Percentiles rank a stretch among this genome's conserved stretches.
Evolutionary conservation across 2,113 vertebrate species (phyloP).

Genomic region (Zosterops pallidus): DNA sequence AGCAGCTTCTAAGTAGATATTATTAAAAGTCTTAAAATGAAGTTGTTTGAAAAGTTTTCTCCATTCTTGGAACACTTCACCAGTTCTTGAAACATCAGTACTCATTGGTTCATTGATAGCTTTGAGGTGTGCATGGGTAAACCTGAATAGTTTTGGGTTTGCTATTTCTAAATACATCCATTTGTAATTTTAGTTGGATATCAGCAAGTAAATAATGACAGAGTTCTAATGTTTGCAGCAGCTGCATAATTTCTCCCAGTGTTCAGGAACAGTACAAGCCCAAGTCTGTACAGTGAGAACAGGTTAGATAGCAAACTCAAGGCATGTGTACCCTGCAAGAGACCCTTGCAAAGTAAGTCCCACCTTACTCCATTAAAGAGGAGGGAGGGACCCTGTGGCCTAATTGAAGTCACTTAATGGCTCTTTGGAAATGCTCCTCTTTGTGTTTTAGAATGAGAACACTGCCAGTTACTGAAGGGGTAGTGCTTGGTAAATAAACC

Average conservation of each 20-base stretch:
- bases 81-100: not conserved
- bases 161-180: not conserved
- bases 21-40: not conserved
- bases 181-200: not conserved
- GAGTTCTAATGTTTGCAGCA: not conserved
- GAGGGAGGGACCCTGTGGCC: not conserved
- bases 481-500: not conserved
- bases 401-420: not conserved
- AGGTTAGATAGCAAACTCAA: not conserved
- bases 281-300: not conserved
- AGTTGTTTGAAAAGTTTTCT: not conserved
- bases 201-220: not conserved
- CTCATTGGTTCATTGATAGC: rapidly evolving
- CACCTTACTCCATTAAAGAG: not conserved
- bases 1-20: not conserved
- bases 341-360: not conserved
- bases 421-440: not conserved
- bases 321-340: not conserved
- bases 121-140: not conserved
- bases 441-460: not conserved
- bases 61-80: not conserved
- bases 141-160: not conserved
- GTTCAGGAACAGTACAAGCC: not conserved
- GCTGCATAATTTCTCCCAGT: not conserved
- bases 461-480: not conserved